These are phyloP conservation scores for Diaprepes abbreviatus DNA, from an alignment of 2,888 invertebrate species.

Conservation along the genomic window DNA sequence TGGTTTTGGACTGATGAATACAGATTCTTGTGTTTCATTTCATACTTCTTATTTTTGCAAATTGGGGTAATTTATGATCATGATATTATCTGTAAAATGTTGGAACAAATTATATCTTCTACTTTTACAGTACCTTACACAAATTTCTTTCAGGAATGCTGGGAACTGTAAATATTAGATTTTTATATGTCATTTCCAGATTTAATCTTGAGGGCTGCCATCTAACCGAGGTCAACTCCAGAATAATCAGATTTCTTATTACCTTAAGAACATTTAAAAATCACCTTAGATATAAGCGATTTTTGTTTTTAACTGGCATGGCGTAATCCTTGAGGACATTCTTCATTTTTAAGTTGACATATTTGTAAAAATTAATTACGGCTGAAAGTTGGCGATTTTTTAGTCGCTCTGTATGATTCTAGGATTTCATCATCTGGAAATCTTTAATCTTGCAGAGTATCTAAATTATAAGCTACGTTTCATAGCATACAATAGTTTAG, in stretches of 20 bases:
- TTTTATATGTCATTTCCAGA: conserved; percentile 66
- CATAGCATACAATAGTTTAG: conserved; percentile 32
- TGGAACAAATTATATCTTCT: too few relatives aligned
- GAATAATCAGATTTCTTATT: conserved; percentile 37
- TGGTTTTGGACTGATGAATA: too few relatives aligned
- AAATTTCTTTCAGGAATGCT: conserved; percentile 31
- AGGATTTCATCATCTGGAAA: neutral
- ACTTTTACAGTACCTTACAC: conserved; percentile 32
- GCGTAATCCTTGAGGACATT: conserved; percentile 13
- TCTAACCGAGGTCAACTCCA: conserved; percentile 42
- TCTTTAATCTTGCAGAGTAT: neutral
- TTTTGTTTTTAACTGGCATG: conserved; percentile 16
- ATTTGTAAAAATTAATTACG: conserved; percentile 22
- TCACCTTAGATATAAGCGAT: conserved; percentile 35
- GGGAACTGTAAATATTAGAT: conserved; percentile 62
- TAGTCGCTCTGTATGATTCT: conserved; percentile 9
- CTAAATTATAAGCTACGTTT: conserved; percentile 6
- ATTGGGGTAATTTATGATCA: too few relatives aligned
- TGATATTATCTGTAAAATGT: too few relatives aligned
- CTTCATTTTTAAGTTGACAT: conserved; percentile 25
- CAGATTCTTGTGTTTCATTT: too few relatives aligned
- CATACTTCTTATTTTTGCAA: too few relatives aligned
- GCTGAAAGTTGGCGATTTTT: conserved; percentile 13
- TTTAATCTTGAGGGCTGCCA: conserved; percentile 55
- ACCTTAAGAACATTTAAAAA: conserved; percentile 31